Base-by-base conservation (phyloP, 2,797 vertebrate genomes). In the Paramormyrops hopkinsi region DNA sequence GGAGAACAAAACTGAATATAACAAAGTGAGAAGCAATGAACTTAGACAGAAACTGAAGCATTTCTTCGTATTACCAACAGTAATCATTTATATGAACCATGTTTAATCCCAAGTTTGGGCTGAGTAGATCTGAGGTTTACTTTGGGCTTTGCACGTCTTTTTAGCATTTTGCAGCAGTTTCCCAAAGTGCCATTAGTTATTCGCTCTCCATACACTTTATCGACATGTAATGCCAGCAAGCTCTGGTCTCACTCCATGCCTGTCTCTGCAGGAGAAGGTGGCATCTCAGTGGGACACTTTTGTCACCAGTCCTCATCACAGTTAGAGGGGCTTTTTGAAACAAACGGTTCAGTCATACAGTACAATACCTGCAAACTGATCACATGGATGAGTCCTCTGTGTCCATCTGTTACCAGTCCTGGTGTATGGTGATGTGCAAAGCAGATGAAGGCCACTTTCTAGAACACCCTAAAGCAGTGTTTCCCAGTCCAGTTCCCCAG, bases 371-470 rank as follows among this genome's bases (percentile, higher is more conserved):
- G 62, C 62, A 33, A 69, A 69, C 62, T 12, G 25, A 69, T 69
- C 62, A 14, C 29, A 5, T 37, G 65, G 29, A 33, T 14, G 3
- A 41, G 37, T 44, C 73, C 33, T 79, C 73, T 8, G 37, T 79
- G 73, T 44, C 33, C 14, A 7, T 79, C 37, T 41, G 17, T 44
- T 79, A 79, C 14, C 12, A 79, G 2, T 7, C 14, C 73, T 44
- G 37, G 37, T 44, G 37, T 8, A 8, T n/a, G 14, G 37, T 17
- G n/a, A 79, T 41, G 17, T 33, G 4, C 4, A 25, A 41, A 41
- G 73, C 86, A 90, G 79, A 89, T 92, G 91, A 94, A 94, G 92
- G 92, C 92, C 93, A 93, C 90, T 87, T 90, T 91, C 93, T 90
- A 90, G 65, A 94, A 92, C 90, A 89, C 90, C 92, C 92, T 90